Base-by-base conservation (phyloP, 2,888 invertebrate genomes). In the Drosophila paucipuncta region DNA sequence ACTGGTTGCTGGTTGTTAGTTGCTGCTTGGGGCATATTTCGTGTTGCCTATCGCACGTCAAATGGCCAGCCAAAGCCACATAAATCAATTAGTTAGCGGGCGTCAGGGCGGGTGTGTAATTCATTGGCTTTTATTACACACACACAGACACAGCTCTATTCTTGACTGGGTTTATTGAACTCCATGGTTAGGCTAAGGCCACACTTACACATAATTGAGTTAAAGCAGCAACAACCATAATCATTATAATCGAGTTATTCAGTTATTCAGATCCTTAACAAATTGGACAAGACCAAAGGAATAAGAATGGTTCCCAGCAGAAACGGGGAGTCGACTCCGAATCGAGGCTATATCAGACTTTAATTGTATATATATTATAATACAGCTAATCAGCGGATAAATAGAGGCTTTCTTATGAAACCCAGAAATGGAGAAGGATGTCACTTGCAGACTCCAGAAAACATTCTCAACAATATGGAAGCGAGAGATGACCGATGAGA, bases 41-140 rank as follows among this genome's bases (percentile, higher is more conserved):
- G 89, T 84, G 86, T 73, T 63, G 84, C 52, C 74, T 75, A 83
- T 83, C 89, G 80, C 88, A 52, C 73, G 60, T 72, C 77, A 65
- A 87, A 80, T 83, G 78, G 71, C 39, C 60, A 47, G 68, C 67
- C 67, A 68, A 68, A 72, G 73, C 64, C 33, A 66, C 86, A 84
- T 84, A 87, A 84, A 84, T 84, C 84, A 89, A 84, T 84, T 84
- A 87, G 87, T 57, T 49, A 58, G 30, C 68, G 39, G 54, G 28
- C 41, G 52, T 30, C 31, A n/a, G 16, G 31, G 35, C 50, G 69
- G 41, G 53, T 41, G 28, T 18, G 13, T 18, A 22, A 35, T 41
- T 35, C 52, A 41, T 41, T 71, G 52, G 62, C 72, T 53, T 64
- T 66, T 16, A 69, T 72, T 47, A 18, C 22, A 47, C 47, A 47